Percentiles rank a stretch among this genome's conserved stretches.
These are phyloP conservation scores for Helleia helle DNA, from an alignment of 2,888 invertebrate genomes.

Conservation along the genomic window DNA sequence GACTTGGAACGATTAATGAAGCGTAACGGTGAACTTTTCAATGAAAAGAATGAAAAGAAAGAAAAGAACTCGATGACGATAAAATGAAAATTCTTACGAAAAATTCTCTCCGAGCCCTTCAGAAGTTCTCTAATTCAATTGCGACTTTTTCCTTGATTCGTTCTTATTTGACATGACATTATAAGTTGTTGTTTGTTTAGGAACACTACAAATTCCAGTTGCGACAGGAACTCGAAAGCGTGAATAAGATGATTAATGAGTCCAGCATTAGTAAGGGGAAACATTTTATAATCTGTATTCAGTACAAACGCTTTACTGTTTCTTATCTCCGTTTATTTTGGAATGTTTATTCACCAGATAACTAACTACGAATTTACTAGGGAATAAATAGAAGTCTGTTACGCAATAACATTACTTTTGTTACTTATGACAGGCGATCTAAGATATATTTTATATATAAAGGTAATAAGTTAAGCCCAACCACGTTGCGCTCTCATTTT, in stretches of 20 bases:
- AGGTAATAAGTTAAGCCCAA: no score
- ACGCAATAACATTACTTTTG: no score
- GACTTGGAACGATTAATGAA: no score
- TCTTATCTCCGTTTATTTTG: constrained; percentile 26
- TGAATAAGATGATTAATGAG: constrained; percentile 47
- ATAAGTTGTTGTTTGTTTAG: constrained; percentile 7
- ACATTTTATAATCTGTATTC: constrained; percentile 31
- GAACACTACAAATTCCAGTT: background rate
- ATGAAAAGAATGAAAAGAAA: no score
- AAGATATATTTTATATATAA: no score
- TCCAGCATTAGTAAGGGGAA: constrained; percentile 37
- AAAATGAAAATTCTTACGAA: no score
- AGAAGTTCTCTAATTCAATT: constrained; percentile 5
- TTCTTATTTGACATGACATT: background rate
- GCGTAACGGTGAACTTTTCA: no score
- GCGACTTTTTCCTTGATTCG: constrained; percentile 3
- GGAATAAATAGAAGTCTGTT: constrained; percentile 21
- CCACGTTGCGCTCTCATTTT: no score
- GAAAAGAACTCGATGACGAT: no score
- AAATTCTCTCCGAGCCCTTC: background rate
- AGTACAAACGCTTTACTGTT: constrained; percentile 27
- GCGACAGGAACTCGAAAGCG: constrained; percentile 17
- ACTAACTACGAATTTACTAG: background rate
- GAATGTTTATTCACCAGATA: background rate
- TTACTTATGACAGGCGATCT: no score